Percentiles rank a stretch among this genome's conserved stretches.
phyloP scores from a whole-genome alignment of 2,797 vertebrate species.

The Triplophysa bombifrons region DNA sequence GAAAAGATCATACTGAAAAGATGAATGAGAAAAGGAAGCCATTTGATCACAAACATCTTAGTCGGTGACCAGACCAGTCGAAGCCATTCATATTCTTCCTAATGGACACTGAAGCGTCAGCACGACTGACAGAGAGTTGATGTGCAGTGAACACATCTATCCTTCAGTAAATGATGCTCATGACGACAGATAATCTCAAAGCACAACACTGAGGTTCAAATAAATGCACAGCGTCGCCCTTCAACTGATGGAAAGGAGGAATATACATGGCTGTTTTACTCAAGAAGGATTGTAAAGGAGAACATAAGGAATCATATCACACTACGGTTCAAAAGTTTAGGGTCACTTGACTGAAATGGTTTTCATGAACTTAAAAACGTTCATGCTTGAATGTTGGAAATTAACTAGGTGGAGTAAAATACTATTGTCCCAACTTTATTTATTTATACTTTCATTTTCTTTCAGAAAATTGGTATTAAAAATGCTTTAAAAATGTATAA shows the following conservation, averaged over 20 bases:
- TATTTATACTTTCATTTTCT: too few relatives aligned
- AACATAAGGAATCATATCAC: neutral
- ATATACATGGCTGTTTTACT: neutral
- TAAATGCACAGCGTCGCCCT: neutral
- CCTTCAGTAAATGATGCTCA: constrained; percentile 4
- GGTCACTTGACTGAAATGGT: too few relatives aligned
- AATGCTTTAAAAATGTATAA: too few relatives aligned
- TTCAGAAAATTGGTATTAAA: too few relatives aligned
- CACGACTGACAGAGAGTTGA: neutral
- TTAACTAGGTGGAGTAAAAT: too few relatives aligned
- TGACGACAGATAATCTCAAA: neutral
- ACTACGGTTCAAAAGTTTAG: too few relatives aligned
- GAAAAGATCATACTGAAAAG: constrained; percentile 17
- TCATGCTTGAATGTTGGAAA: too few relatives aligned
- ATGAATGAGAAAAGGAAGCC: constrained; percentile 10
- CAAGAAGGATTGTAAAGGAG: too few relatives aligned
- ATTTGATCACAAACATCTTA: neutral
- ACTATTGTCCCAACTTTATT: too few relatives aligned
- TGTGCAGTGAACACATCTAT: constrained; percentile 10
- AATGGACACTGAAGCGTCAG: constrained; percentile 15
- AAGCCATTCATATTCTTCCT: constrained; percentile 16
- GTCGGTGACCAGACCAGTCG: neutral
- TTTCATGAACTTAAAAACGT: too few relatives aligned
- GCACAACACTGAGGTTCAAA: neutral
- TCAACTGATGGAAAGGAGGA: neutral